A percentile compares a stretch with the other conserved stretches of the same genome.
These are phyloP conservation scores for Eospalax fontanierii DNA, from an alignment of 2,797 vertebrate genomes.

Conservation along the genomic window DNA sequence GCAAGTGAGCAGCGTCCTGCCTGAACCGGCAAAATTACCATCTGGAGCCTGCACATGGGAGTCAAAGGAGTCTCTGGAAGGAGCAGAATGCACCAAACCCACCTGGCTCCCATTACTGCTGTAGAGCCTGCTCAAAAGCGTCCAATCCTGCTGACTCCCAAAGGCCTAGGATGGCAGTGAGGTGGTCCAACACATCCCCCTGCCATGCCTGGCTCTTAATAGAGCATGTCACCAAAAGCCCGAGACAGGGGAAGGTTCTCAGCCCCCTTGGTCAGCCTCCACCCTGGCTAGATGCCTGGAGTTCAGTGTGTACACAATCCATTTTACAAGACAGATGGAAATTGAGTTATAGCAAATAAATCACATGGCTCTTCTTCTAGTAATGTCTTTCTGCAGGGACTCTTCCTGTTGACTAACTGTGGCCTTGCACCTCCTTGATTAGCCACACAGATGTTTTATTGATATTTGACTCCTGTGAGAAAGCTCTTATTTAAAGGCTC, in stretches of 20 bases:
- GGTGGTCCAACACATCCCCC: not conserved
- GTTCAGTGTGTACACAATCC: constrained; percentile 59
- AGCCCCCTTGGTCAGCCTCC: constrained; percentile 22
- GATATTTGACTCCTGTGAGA: constrained; percentile 65
- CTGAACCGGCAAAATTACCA: constrained; percentile 71
- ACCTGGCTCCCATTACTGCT: constrained; percentile 19
- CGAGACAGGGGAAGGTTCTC: not conserved
- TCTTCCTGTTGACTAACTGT: constrained; percentile 75
- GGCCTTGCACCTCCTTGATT: constrained; percentile 70
- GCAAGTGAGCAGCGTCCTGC: constrained; percentile 45
- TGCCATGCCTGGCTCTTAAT: not conserved
- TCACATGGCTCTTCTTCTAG: constrained; percentile 67
- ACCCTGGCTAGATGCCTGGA: constrained; percentile 72
- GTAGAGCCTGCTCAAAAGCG: not conserved
- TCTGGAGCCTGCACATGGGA: constrained; percentile 65
- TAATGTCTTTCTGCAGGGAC: constrained; percentile 70
- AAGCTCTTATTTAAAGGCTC: constrained; percentile 72
- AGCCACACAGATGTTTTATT: constrained; percentile 72
- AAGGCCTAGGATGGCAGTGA: not conserved
- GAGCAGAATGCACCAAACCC: constrained; percentile 22
- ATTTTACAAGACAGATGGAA: constrained; percentile 80
- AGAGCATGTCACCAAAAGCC: constrained; percentile 41
- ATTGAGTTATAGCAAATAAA: constrained; percentile 78
- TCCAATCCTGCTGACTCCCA: not conserved
- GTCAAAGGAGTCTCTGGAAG: constrained; percentile 38